Evolutionary conservation across 2,113 vertebrate genomes (phyloP).

Genomic region (Amphiprion ocellaris): DNA sequence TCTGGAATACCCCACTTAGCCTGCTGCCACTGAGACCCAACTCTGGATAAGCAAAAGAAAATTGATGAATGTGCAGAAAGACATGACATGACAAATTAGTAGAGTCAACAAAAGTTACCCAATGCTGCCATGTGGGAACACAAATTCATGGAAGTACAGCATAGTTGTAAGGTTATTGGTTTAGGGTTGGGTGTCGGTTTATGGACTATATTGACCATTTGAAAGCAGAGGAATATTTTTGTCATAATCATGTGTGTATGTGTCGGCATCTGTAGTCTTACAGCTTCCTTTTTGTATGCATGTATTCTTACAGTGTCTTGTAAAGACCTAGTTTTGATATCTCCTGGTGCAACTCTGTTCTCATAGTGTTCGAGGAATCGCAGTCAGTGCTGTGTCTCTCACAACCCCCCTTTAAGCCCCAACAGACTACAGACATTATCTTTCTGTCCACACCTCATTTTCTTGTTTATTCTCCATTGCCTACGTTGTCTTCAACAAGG

Average conservation of each 20-base stretch:
- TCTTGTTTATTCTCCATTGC: not conserved
- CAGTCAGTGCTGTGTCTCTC: not conserved
- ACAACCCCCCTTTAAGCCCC: not conserved
- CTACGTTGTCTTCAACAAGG: slow-evolving; percentile 1
- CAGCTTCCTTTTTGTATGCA: no score
- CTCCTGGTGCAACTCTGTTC: no score
- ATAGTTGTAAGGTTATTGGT: not conserved
- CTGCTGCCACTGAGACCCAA: no score
- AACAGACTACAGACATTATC: not conserved
- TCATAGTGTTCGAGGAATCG: not conserved
- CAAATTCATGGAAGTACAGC: not conserved
- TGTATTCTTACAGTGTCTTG: not conserved
- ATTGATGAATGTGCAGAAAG: slow-evolving; percentile 3
- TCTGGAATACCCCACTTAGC: no score
- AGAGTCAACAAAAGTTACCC: not conserved
- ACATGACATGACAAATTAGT: not conserved
- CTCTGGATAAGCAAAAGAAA: no score
- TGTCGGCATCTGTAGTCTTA: no score
- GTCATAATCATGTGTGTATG: no score
- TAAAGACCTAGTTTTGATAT: not conserved
- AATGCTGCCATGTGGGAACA: not conserved
- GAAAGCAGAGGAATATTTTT: not conserved
- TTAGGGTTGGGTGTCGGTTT: not conserved
- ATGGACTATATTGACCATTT: not conserved
- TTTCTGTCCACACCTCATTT: not conserved